phyloP scores from a whole-genome alignment of 2,888 invertebrate genomes.

The Heliconius hortense region DNA sequence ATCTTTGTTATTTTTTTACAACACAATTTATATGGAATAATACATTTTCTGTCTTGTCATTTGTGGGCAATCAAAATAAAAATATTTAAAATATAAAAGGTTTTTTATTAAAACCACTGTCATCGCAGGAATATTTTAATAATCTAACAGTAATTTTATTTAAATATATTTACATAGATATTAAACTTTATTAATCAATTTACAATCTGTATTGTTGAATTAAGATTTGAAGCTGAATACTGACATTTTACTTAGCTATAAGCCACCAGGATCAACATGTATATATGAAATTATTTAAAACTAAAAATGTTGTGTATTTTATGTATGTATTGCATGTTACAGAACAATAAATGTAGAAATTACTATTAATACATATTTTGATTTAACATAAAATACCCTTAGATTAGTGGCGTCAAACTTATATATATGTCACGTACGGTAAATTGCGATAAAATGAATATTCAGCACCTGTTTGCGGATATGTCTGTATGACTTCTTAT shows the following conservation, averaged over 20 bases:
- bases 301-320: not conserved
- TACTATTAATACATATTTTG: not conserved
- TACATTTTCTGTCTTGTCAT: slow-evolving; percentile 7
- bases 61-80: slow-evolving; percentile 9
- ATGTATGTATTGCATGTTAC: no score
- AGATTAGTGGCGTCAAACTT: not conserved
- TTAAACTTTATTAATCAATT: slow-evolving; percentile 1
- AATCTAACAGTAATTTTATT: slow-evolving; percentile 17
- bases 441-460: slow-evolving; percentile 29
- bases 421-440: not conserved
- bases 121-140: slow-evolving; percentile 22
- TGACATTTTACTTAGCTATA: not conserved
- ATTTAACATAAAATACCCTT: not conserved
- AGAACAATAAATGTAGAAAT: no score
- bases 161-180: slow-evolving; percentile 28
- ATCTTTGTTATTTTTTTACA: slow-evolving; percentile 8
- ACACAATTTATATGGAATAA: slow-evolving; percentile 1
- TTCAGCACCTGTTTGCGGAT: slow-evolving; percentile 38
- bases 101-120: slow-evolving; percentile 15
- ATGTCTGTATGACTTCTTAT: slow-evolving; percentile 31
- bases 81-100: slow-evolving; percentile 1
- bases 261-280: not conserved
- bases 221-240: slow-evolving; percentile 16
- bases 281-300: not conserved
- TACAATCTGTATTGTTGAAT: slow-evolving; percentile 13